Conservation (phyloP, 2,113 vertebrate genomes). For the Grammatotria lemairii region DNA sequence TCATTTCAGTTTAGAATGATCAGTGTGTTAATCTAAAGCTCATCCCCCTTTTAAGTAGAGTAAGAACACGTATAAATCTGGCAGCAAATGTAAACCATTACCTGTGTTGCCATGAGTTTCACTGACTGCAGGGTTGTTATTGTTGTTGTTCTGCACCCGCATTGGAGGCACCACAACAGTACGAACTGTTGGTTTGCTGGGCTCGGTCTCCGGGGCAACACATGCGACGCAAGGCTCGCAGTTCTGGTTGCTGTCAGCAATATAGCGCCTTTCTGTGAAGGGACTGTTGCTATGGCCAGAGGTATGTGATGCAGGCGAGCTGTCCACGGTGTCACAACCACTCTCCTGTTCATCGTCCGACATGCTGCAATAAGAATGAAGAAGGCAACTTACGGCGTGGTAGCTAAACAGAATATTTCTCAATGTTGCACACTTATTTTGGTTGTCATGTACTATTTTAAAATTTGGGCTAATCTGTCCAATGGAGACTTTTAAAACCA, state of each 20-base stretch:
- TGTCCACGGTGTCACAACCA: conserved; percentile 88
- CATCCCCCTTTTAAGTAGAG: not conserved
- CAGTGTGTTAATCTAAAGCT: not conserved
- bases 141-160: conserved; percentile 80
- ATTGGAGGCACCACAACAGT: conserved; percentile 88
- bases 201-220: conserved; percentile 68
- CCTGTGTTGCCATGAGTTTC: conserved; percentile 77
- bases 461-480: not conserved
- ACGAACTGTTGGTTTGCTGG: conserved; percentile 79
- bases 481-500: not conserved
- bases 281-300: conserved; percentile 82
- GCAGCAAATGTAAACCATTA: conserved; percentile 30
- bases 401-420: not conserved
- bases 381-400: not conserved
- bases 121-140: conserved; percentile 67
- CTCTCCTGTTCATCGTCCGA: conserved; percentile 95
- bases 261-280: conserved; percentile 79
- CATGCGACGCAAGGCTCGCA: conserved; percentile 64
- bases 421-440: not conserved
- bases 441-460: not conserved
- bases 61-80: not conserved
- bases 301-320: conserved; percentile 84
- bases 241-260: conserved; percentile 79
- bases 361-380: conserved; percentile 72
- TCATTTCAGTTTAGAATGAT: not conserved